phyloP scores from a whole-genome alignment of 2,888 invertebrate genomes.

The Rhagonycha lutea region DNA sequence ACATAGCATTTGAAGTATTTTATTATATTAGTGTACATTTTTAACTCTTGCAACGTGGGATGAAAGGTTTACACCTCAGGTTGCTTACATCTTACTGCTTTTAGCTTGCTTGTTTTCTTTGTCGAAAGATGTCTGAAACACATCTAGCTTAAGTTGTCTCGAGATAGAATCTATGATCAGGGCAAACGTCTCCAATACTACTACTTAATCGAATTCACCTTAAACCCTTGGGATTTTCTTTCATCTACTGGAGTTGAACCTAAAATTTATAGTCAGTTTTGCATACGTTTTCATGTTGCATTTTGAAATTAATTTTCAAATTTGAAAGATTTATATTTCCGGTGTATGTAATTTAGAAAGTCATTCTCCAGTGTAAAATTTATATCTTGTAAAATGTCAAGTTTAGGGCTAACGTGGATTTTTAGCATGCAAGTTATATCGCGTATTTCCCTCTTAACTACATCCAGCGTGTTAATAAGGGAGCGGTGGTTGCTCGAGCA shows the following conservation, averaged over 20 bases:
- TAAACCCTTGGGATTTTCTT: conserved; percentile 3
- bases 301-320: neutral
- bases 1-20: neutral
- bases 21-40: neutral
- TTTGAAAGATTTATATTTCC: neutral
- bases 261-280: neutral
- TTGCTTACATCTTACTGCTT: neutral
- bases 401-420: neutral
- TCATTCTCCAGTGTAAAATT: neutral
- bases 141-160: neutral
- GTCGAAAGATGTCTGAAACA: neutral
- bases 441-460: conserved; percentile 9
- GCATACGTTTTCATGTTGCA: neutral
- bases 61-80: neutral
- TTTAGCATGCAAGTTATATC: neutral
- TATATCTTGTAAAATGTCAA: neutral
- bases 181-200: neutral
- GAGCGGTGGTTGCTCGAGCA: conserved; percentile 20
- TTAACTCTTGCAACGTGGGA: neutral
- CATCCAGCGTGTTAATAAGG: conserved; percentile 18
- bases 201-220: conserved; percentile 5
- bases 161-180: conserved; percentile 4
- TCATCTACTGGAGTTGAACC: neutral
- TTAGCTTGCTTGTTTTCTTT: neutral
- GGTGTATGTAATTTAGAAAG: neutral